Conservation (phyloP, 2,888 invertebrate genomes). For the Diachrysia chrysitis region DNA sequence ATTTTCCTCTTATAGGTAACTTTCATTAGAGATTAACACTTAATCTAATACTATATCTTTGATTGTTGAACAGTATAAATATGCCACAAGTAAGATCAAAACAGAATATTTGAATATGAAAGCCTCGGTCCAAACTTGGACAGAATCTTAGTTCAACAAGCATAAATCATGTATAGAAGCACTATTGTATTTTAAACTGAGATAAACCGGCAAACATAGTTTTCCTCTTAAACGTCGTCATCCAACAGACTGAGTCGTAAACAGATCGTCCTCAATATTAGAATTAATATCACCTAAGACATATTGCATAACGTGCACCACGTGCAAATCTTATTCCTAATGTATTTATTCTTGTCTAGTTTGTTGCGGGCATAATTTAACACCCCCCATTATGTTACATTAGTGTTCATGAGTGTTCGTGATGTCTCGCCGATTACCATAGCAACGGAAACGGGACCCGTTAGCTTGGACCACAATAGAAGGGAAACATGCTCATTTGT, state of each 20-base stretch:
- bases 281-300: conserved; percentile 51
- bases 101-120: neutral
- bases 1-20: no score
- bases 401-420: conserved; percentile 45
- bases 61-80: no score
- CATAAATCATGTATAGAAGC: neutral
- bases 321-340: conserved; percentile 45
- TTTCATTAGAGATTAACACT: no score
- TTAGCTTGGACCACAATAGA: conserved; percentile 38
- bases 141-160: neutral
- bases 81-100: neutral
- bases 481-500: conserved; percentile 5
- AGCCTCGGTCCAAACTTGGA: neutral
- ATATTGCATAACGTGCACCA: conserved; percentile 42
- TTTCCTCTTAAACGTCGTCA: conserved; percentile 26
- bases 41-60: no score
- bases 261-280: conserved; percentile 40
- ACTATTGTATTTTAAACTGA: conserved; percentile 16
- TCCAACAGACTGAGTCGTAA: conserved; percentile 25
- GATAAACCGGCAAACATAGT: conserved; percentile 29
- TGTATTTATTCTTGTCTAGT: conserved; percentile 52
- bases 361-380: conserved; percentile 61
- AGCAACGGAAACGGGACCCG: conserved; percentile 24
- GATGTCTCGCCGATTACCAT: conserved; percentile 41
- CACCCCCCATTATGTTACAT: conserved; percentile 57